phyloP scores from a whole-genome alignment of 1,140 invertebrate genomes.

The Drosophila littoralis region DNA sequence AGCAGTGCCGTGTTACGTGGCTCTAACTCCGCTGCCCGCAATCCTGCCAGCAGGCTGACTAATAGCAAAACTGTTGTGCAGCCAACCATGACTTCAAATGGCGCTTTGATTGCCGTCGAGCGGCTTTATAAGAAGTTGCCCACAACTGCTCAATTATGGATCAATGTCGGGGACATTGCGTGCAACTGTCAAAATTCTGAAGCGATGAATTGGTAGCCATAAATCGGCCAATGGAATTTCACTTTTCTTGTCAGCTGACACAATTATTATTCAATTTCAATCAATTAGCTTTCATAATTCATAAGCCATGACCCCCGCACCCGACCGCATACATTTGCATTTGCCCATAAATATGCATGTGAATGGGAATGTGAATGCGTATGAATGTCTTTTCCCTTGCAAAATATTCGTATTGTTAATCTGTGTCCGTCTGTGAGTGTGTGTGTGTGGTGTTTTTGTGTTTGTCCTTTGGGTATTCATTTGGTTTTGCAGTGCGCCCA shows the following conservation, averaged over 20 bases:
- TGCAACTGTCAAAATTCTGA: slow-evolving; percentile 54
- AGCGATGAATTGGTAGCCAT: slow-evolving; percentile 55
- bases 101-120: neutral
- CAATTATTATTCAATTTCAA: slow-evolving; percentile 79
- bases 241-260: slow-evolving; percentile 75
- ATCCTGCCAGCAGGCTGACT: slow-evolving; percentile 3
- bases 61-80: slow-evolving; percentile 10
- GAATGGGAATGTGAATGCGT: slow-evolving; percentile 34
- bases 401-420: slow-evolving; percentile 3
- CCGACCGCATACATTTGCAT: slow-evolving; percentile 25
- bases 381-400: slow-evolving; percentile 34
- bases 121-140: slow-evolving; percentile 27
- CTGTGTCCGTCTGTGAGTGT: neutral
- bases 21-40: slow-evolving; percentile 3
- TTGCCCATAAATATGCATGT: slow-evolving; percentile 67
- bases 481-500: slow-evolving; percentile 48
- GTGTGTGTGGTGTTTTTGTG: slow-evolving; percentile 23
- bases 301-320: slow-evolving; percentile 32
- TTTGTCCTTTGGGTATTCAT: slow-evolving; percentile 56
- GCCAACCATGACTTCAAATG: slow-evolving; percentile 20
- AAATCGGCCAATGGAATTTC: slow-evolving; percentile 75
- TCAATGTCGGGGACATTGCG: slow-evolving; percentile 57
- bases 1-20: slow-evolving; percentile 45
- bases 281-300: slow-evolving; percentile 82
- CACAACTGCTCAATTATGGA: slow-evolving; percentile 45